Conservation (phyloP, 1,140 invertebrate species). For the Cherax destructor region DNA sequence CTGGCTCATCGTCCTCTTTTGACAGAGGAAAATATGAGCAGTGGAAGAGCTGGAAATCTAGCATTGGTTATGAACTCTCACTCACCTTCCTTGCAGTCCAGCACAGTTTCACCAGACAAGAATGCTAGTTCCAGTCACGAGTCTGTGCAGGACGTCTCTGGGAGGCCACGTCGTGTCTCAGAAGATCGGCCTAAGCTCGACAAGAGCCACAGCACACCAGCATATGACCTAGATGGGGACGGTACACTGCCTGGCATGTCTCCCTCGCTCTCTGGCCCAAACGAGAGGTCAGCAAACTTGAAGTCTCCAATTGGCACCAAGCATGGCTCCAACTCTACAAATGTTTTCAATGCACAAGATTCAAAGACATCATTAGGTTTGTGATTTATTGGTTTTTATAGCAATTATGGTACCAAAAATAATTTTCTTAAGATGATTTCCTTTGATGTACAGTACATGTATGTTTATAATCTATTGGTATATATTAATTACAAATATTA, state of each 20-base stretch:
- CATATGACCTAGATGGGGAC: slow-evolving; percentile 79
- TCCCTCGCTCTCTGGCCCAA: neutral
- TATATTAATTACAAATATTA: no score
- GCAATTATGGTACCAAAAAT: neutral
- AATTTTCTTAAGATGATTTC: neutral
- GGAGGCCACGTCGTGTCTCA: slow-evolving; percentile 60
- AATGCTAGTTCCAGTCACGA: neutral
- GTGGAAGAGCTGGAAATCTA: neutral
- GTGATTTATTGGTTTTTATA: neutral
- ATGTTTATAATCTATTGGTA: no score
- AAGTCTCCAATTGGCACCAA: neutral
- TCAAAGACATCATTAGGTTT: neutral
- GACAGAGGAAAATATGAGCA: slow-evolving; percentile 10
- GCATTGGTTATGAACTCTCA: neutral
- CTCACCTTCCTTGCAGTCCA: neutral
- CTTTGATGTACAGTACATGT: neutral
- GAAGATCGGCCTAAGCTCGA: slow-evolving; percentile 77
- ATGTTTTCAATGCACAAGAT: neutral
- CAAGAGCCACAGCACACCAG: slow-evolving; percentile 86
- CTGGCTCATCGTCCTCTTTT: slow-evolving; percentile 2
- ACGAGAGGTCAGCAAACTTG: neutral
- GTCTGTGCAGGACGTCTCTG: neutral
- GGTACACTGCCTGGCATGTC: neutral
- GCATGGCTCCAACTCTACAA: neutral
- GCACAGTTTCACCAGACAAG: slow-evolving; percentile 12